Evolutionary conservation across 1,140 invertebrate species (phyloP).

Genomic region (Ericerus pela): DNA sequence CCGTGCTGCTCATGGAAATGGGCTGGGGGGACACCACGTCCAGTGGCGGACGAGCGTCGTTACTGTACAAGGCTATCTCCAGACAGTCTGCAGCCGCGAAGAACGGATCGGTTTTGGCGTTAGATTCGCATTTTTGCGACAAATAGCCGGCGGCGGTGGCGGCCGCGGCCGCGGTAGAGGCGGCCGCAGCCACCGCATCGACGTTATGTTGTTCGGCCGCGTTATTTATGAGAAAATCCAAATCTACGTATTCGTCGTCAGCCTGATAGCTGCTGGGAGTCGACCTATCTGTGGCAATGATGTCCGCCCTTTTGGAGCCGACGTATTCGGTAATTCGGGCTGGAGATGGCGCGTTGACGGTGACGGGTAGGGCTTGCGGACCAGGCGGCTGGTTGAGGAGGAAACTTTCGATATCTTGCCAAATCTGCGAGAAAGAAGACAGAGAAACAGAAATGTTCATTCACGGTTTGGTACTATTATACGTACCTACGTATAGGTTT

Average conservation of each 20-base stretch:
- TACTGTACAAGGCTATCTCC: too few species aligned
- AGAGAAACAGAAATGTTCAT: too few species aligned
- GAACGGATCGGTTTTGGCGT: neutral
- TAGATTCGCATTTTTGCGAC: neutral
- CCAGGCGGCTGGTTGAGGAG: conserved; percentile 30
- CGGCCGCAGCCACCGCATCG: neutral
- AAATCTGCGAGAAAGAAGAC: conserved; percentile 32
- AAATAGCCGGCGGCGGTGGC: neutral
- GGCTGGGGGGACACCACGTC: too few species aligned
- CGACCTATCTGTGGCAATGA: neutral
- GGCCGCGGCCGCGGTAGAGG: neutral
- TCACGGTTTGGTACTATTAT: too few species aligned
- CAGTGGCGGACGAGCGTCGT: too few species aligned
- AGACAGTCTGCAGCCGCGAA: too few species aligned
- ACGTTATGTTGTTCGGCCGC: conserved; percentile 31
- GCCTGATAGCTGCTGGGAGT: neutral
- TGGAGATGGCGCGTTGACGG: conserved; percentile 14
- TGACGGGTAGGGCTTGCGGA: conserved; percentile 24
- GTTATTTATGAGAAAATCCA: conserved; percentile 33
- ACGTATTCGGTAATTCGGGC: conserved; percentile 3
- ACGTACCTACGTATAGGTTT: too few species aligned
- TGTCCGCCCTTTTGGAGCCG: neutral
- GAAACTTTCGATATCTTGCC: conserved; percentile 36
- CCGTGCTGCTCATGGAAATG: neutral
- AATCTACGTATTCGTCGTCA: conserved; percentile 33